These are phyloP conservation scores for Marronus borbonicus DNA, from an alignment of 2,888 invertebrate genomes.

Conservation along the genomic window DNA sequence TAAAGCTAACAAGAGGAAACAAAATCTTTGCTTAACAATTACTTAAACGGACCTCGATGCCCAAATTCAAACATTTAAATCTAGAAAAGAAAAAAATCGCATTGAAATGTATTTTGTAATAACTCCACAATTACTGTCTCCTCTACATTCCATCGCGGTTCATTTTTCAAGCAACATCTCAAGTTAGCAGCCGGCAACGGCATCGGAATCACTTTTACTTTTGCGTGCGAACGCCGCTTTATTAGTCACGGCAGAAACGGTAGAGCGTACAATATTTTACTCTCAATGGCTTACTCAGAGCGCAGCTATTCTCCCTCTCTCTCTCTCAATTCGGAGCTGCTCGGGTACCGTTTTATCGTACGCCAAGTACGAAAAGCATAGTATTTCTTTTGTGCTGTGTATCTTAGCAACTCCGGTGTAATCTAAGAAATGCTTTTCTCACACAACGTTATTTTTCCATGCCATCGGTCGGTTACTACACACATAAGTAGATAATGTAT, in stretches of 20 bases:
- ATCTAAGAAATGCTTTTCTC: conserved; percentile 25
- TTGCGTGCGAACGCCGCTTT: conserved; percentile 2
- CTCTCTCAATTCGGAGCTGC: too few relatives aligned
- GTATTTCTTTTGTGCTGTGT: conserved; percentile 14
- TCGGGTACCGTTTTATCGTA: too few relatives aligned
- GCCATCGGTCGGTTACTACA: background rate
- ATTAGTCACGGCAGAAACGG: conserved; percentile 20
- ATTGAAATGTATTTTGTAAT: too few relatives aligned
- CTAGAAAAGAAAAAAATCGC: too few relatives aligned
- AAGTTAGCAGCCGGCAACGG: background rate
- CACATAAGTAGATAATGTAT: too few relatives aligned
- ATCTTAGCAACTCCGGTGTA: background rate
- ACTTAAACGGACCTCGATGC: too few relatives aligned
- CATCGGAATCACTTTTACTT: conserved; percentile 34
- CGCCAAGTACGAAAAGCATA: background rate
- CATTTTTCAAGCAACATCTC: background rate
- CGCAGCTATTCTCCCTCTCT: conserved; percentile 9
- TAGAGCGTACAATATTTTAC: conserved; percentile 38
- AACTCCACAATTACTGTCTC: too few relatives aligned
- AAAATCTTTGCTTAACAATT: too few relatives aligned
- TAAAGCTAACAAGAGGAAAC: too few relatives aligned
- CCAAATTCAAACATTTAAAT: too few relatives aligned
- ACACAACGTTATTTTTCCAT: conserved; percentile 1
- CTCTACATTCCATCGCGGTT: conserved; percentile 4
- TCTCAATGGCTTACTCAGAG: conserved; percentile 35